phyloP scores from a whole-genome alignment of 1,140 invertebrate genomes.

The Lepidurus couesii region DNA sequence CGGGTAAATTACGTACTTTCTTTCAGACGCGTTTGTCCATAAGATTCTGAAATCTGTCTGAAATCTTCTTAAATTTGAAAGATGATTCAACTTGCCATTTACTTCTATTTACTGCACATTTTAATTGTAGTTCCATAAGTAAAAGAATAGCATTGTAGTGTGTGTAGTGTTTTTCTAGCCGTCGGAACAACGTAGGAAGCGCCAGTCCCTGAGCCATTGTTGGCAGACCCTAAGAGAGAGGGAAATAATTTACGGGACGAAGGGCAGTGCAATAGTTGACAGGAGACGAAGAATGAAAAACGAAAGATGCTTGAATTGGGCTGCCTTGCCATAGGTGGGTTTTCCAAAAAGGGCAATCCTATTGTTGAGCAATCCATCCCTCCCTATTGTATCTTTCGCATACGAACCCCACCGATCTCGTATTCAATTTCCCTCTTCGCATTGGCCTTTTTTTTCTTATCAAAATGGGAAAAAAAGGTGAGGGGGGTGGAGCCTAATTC shows the following conservation, averaged over 20 bases:
- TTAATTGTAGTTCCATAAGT: background rate
- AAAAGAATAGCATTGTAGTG: background rate
- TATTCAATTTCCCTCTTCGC: background rate
- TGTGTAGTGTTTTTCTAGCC: too few relatives aligned
- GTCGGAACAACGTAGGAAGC: too few relatives aligned
- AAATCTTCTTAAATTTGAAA: too few relatives aligned
- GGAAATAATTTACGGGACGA: background rate
- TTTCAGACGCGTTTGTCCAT: too few relatives aligned
- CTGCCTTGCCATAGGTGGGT: background rate
- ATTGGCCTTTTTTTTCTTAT: constrained; percentile 16
- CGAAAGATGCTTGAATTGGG: background rate
- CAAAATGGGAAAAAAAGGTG: constrained; percentile 10
- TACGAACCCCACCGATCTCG: background rate
- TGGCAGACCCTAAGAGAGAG: background rate
- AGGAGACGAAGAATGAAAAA: background rate
- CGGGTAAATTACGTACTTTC: too few relatives aligned
- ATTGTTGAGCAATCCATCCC: constrained; percentile 8
- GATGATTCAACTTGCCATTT: too few relatives aligned
- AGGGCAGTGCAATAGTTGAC: background rate
- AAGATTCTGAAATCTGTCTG: too few relatives aligned
- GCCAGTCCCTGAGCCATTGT: too few relatives aligned
- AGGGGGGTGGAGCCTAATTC: background rate
- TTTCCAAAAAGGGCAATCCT: background rate
- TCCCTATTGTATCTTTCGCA: background rate
- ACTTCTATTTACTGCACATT: background rate